These are phyloP conservation scores for Stichodactyla mertensii DNA, from an alignment of 64 coral and sea anemone genomes.

Conservation along the genomic window DNA sequence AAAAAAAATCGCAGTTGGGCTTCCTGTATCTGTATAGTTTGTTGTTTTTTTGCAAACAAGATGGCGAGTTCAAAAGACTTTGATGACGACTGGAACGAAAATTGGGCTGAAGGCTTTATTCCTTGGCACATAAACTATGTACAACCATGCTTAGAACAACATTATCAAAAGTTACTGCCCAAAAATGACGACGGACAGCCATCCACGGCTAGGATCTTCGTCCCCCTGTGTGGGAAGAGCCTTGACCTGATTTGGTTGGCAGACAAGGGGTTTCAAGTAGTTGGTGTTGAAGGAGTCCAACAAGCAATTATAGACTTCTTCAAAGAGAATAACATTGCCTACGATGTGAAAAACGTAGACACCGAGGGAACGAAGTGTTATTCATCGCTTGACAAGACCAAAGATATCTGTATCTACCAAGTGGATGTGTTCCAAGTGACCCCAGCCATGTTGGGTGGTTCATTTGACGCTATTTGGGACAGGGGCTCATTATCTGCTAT, in stretches of 20 bases:
- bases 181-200: neutral
- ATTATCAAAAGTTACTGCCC: constrained; percentile 26
- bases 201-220: constrained; percentile 7
- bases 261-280: constrained; percentile 33
- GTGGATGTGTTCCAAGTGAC: constrained; percentile 6
- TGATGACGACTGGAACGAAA: neutral
- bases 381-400: neutral
- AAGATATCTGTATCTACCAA: constrained; percentile 9
- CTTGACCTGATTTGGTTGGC: constrained; percentile 57
- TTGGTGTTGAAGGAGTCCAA: constrained; percentile 32
- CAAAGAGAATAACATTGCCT: constrained; percentile 34
- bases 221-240: constrained; percentile 48
- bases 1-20: neutral
- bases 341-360: neutral
- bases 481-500: constrained; percentile 41
- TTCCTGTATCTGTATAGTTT: neutral
- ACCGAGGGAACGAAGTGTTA: constrained; percentile 2
- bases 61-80: neutral
- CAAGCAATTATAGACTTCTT: constrained; percentile 29
- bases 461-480: constrained; percentile 56
- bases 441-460: neutral
- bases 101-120: neutral
- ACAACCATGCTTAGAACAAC: constrained; percentile 17
- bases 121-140: constrained; percentile 32
- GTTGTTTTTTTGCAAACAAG: neutral